phyloP scores from a whole-genome alignment of 2,113 vertebrate genomes.

The Ranitomeya variabilis region DNA sequence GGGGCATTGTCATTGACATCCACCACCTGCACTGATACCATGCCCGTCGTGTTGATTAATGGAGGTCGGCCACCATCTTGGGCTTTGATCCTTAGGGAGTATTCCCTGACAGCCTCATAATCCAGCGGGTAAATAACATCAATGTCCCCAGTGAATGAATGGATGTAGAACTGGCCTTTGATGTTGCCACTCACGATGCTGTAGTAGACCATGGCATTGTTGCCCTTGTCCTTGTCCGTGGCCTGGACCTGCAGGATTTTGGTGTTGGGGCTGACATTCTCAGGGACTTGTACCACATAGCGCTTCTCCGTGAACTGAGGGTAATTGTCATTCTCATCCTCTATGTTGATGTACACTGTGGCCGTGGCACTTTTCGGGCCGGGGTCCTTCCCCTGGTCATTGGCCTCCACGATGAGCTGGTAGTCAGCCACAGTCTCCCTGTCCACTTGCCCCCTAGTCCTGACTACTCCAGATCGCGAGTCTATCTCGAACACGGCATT shows the following conservation, averaged over 20 bases:
- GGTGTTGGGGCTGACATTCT: slow-evolving; percentile 86
- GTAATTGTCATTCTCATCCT: slow-evolving; percentile 96
- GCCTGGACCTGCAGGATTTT: slow-evolving; percentile 88
- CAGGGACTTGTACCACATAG: slow-evolving; percentile 86
- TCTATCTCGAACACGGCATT: slow-evolving; percentile 90
- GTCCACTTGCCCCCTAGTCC: slow-evolving; percentile 82
- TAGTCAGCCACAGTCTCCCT: slow-evolving; percentile 83
- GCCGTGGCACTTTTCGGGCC: slow-evolving; percentile 87
- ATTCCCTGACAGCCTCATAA: slow-evolving; percentile 89
- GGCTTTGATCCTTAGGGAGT: slow-evolving; percentile 90
- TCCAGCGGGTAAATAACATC: slow-evolving; percentile 93
- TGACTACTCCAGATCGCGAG: slow-evolving; percentile 84
- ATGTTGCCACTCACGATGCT: slow-evolving; percentile 95
- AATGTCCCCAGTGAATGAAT: slow-evolving; percentile 86
- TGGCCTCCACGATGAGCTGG: slow-evolving; percentile 90
- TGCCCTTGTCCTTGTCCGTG: slow-evolving; percentile 86
- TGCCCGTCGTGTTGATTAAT: slow-evolving; percentile 88
- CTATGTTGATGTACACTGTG: slow-evolving; percentile 86
- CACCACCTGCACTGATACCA: slow-evolving; percentile 90
- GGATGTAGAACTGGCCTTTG: slow-evolving; percentile 93
- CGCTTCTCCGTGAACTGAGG: slow-evolving; percentile 93
- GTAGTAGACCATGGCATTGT: slow-evolving; percentile 91
- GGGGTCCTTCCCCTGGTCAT: slow-evolving; percentile 91
- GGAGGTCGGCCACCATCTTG: slow-evolving; percentile 95
- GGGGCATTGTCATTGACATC: slow-evolving; percentile 95